Base-by-base conservation (phyloP, 2,113 vertebrate species). In the Anoplopoma fimbria region DNA sequence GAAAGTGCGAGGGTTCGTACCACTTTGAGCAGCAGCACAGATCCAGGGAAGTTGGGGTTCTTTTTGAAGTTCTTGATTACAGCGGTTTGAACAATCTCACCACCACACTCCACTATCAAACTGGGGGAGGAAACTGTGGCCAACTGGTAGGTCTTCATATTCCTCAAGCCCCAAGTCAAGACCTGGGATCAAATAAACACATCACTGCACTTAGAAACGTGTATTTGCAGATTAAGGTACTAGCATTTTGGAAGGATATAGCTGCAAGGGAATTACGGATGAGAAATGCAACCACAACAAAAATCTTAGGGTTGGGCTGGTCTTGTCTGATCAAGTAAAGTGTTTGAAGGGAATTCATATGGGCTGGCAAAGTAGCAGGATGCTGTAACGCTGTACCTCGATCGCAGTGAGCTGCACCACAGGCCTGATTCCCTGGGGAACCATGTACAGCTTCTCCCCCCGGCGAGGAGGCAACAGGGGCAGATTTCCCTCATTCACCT, bases 91-190 rank as follows among this genome's bases (percentile, higher is more conserved):
- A 98, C 93, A 61, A 94, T 95, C 93, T 97, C 96, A 53, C 97
- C 97, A 3, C 98, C 98, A 49, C 98, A 99, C 88, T 99, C 98
- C 82, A 99, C 96, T 33, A 99, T 84, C 73, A 99, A 95, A 88
- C 97, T 98, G 0, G 98, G 98, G 9, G 98, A 99, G 0, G 93
- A 91, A 69, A 99, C 83, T 1, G 97, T 94, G 62, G 98, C 97
- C 91, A 99, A 83, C 55, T 99, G 98, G 93, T 97, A 99, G 75
- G 94, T 96, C 92, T 97, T 99, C 98, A 99, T 99, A 92, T 99
- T 99, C 89, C 98, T 96, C 90, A 99, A 91, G 7, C 98, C 98
- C 98, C 98, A 99, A 64, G 97, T 97, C 88, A 99, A 93, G 85
- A 99, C 96, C 98, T 99, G 84, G 31, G 42, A 33, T 25, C 27